Evolutionary conservation across 2,113 vertebrate genomes (phyloP), one percentile per base, ranked within the genome.

Genomic region (Sciurus niger): DNA sequence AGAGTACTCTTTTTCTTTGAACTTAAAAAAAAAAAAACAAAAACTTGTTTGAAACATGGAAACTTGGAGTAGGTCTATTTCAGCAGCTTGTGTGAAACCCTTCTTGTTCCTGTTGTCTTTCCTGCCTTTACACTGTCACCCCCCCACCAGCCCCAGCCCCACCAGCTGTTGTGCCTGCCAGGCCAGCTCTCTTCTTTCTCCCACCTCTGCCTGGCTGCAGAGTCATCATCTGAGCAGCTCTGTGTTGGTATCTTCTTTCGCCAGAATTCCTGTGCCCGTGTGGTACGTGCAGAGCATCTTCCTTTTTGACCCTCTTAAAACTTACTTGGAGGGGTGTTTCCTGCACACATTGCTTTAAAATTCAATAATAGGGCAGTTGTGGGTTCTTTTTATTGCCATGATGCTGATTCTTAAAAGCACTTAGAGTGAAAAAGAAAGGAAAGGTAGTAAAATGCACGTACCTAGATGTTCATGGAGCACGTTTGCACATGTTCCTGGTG

Each of bases 301-400:
- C 84, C 89, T 91, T 96, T 53, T 58, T 37, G 37, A 97, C 90
- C 5, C 84, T 95, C 92, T 93, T 78, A 97, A 97, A 96, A 94
- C 83, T 97, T 63, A 63, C 60, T 63, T 94, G 53, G 83, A 97
- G 92, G 92, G 95, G 58, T 63, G 25, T 95, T 93, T 96, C 94
- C 63, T 76, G 96, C 95, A 70, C 51, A 65, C 46, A 46, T 32
- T 84, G 89, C 90, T 97, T 97, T 97, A 80, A 95, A 88, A 78
- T 68, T 96, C 96, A 96, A 46, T 17, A 63, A 96, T 74, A 70
- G 87, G 25, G 60, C n/a, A 65, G 51, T 79, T 90, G 34, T 93
- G 95, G 79, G 76, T 97, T 96, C 85, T 97, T 94, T 96, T 97
- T 96, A 94, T 60, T 98, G 96, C 89, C 68, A 88, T 97, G 91